Evolutionary conservation across 2,888 invertebrate genomes (phyloP).

Genomic region (Ashinkailepas kermadecensis): DNA sequence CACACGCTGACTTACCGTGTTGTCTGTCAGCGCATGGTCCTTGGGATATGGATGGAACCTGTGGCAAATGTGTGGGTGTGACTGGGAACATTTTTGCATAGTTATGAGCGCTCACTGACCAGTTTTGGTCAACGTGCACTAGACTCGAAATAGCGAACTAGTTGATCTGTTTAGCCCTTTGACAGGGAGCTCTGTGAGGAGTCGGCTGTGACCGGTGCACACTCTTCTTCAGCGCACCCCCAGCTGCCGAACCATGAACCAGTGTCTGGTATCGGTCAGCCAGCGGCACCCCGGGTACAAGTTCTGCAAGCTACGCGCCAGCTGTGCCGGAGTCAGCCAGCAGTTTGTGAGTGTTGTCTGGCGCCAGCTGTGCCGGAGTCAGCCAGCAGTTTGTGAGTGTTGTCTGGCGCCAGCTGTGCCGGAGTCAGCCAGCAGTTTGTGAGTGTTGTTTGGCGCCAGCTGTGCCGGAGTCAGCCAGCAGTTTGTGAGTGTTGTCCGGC

Average conservation of each 20-base stretch:
- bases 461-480: conserved; percentile 75
- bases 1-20: too few species aligned
- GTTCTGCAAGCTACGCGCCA: conserved; percentile 77
- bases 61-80: too few species aligned
- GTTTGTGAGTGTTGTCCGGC: conserved; percentile 50
- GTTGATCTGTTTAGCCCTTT: too few species aligned
- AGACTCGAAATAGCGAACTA: too few species aligned
- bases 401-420: conserved; percentile 52
- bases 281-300: conserved; percentile 73
- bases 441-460: conserved; percentile 43
- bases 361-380: conserved; percentile 63
- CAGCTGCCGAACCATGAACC: conserved; percentile 60
- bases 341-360: conserved; percentile 54
- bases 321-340: conserved; percentile 73
- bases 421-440: conserved; percentile 77
- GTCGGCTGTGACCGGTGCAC: too few species aligned
- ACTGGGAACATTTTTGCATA: too few species aligned
- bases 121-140: too few species aligned
- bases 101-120: too few species aligned
- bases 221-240: conserved; percentile 36
- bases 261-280: conserved; percentile 66
- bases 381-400: conserved; percentile 64
- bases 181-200: too few species aligned
- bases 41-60: too few species aligned
- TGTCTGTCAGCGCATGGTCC: too few species aligned